These are phyloP conservation scores for Colletes collaris DNA, from an alignment of 2,888 invertebrate species.

Conservation along the genomic window DNA sequence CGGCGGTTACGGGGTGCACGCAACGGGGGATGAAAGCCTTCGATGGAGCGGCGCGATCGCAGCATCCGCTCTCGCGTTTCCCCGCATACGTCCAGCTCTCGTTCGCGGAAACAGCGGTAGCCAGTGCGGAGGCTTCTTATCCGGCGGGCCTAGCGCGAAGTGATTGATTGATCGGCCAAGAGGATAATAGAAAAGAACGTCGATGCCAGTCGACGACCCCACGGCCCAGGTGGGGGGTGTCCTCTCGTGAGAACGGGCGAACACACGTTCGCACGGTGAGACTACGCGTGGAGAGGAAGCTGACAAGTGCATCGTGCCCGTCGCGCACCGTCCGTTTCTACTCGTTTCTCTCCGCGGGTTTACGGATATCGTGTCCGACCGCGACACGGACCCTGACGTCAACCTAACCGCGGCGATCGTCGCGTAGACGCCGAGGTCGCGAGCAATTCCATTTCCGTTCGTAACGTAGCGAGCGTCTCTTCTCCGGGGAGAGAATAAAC, in stretches of 20 bases:
- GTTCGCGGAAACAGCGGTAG: not conserved
- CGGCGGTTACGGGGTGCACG: conserved; percentile 2
- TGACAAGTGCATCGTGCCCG: conserved; percentile 54
- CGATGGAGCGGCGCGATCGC: conserved; percentile 50
- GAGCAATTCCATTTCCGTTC: not conserved
- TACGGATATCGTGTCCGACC: too few relatives aligned
- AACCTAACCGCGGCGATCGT: not conserved
- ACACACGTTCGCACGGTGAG: conserved; percentile 42
- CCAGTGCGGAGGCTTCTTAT: conserved; percentile 24
- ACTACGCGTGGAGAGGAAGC: conserved; percentile 58
- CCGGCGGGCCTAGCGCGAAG: conserved; percentile 32
- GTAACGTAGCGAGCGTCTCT: not conserved
- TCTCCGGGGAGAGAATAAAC: conserved; percentile 11
- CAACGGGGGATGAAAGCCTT: conserved; percentile 42
- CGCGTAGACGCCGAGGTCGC: not conserved
- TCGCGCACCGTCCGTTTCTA: not conserved
- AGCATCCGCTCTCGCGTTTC: conserved; percentile 29
- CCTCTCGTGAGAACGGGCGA: conserved; percentile 59
- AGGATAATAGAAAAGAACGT: conserved; percentile 60
- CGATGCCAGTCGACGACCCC: conserved; percentile 68
- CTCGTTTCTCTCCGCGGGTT: too few relatives aligned
- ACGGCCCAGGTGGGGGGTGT: conserved; percentile 62
- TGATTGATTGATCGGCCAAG: conserved; percentile 66
- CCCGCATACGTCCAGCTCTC: not conserved
- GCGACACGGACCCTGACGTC: too few relatives aligned